Conservation (phyloP, 2,888 invertebrate species). For the Myopa testacea region DNA sequence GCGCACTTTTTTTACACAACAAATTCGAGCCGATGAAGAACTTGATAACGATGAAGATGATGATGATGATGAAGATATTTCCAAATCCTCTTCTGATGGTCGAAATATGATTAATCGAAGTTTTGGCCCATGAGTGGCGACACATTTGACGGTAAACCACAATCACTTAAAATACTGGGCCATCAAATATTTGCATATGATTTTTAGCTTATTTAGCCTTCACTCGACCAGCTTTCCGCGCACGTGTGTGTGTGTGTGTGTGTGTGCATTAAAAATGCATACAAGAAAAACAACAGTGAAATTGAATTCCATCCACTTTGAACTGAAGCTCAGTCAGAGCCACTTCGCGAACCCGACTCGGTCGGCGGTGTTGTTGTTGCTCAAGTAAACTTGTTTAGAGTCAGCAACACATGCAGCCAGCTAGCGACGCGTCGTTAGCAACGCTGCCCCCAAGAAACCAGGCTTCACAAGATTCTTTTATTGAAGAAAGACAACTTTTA, state of each 20-base stretch:
- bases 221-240: constrained; percentile 10
- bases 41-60: no score
- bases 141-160: no score
- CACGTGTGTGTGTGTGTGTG: no score
- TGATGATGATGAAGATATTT: no score
- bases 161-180: neutral
- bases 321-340: constrained; percentile 27
- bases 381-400: constrained; percentile 56
- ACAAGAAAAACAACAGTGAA: constrained; percentile 28
- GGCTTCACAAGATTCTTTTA: no score
- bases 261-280: neutral
- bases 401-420: constrained; percentile 45
- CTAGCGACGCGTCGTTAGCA: neutral
- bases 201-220: constrained; percentile 22
- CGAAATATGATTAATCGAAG: constrained; percentile 44
- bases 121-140: neutral
- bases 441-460: constrained; percentile 5
- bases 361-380: constrained; percentile 44
- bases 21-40: no score
- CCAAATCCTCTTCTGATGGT: neutral
- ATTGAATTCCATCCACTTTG: constrained; percentile 34
- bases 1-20: no score
- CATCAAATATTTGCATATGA: constrained; percentile 30
- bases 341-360: constrained; percentile 8
- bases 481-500: no score